Base-by-base conservation (phyloP, 2,113 vertebrate genomes). In the Grallaria varia region DNA sequence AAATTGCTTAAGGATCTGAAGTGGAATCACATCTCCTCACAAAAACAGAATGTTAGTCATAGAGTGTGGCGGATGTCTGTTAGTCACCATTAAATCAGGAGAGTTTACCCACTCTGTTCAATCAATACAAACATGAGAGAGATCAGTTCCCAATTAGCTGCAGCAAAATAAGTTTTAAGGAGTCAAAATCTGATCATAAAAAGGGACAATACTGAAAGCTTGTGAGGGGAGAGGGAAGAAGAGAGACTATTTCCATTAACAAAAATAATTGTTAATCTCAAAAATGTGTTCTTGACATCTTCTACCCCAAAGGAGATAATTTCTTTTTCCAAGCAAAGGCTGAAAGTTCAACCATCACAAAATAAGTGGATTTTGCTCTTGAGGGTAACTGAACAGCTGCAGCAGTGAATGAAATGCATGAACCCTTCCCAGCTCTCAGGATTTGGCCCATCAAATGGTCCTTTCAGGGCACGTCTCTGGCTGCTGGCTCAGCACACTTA, bases 251-350 rank as follows among this genome's bases (percentile, higher is more conserved):
- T 94, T 93, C 84, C 52, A 62, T 89, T 87, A 84, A 42, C 24
- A 68, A 90, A 91, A 93, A 81, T 84, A 78, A 72, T 60, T 60
- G 31, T 60, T 93, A 82, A 90, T 93, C 86, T 79, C 69, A 90
- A 68, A 96, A 92, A 82, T 69, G 25, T 31, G 25, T 86, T 81
- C 52, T 91, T 90, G 79, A 88, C 53, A 72, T 81, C 64, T 86
- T 22, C 39, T 64, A 63, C 24, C 21, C 35, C 0, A 0, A 18
- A 53, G 37, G 40, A 90, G 44, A 63, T 55, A 42, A 72, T 71
- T 81, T 82, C 12, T 79, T 79, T 85, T 84, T 86, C 49, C 31
- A 53, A 75, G 44, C 3, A 8, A 71, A 78, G 40, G n/a, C 27
- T 87, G 58, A 75, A 93, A 93, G 59, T 95, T 94, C 93, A 91